phyloP scores from a whole-genome alignment of 1,140 invertebrate genomes.

The Saxidomus purpurata region DNA sequence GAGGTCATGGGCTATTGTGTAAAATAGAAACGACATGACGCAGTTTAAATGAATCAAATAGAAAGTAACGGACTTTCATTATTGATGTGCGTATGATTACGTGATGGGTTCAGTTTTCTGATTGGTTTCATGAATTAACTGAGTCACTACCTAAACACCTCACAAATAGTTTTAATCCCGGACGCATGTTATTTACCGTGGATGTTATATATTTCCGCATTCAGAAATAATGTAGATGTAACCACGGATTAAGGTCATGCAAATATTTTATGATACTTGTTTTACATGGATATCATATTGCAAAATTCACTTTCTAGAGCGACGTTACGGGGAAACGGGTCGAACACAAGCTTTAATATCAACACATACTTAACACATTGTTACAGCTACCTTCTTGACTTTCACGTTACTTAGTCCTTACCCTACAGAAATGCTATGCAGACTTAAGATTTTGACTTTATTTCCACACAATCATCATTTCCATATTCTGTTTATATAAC shows the following conservation, averaged over 20 bases:
- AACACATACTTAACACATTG: slow-evolving; percentile 38
- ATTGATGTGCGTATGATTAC: too few relatives aligned
- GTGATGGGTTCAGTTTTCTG: too few relatives aligned
- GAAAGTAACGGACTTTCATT: too few relatives aligned
- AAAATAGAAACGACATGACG: too few relatives aligned
- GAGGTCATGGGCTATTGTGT: too few relatives aligned
- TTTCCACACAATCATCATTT: too few relatives aligned
- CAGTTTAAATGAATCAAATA: too few relatives aligned
- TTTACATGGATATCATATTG: slow-evolving; percentile 1
- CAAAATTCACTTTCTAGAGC: slow-evolving; percentile 43
- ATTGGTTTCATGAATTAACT: too few relatives aligned
- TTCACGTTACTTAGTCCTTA: not conserved
- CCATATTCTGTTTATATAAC: too few relatives aligned
- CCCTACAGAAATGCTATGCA: not conserved
- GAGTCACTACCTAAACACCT: not conserved
- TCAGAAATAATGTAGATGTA: not conserved
- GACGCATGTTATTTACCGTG: not conserved
- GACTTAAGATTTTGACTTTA: too few relatives aligned
- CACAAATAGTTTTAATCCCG: not conserved
- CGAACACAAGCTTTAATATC: not conserved
- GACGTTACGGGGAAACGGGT: slow-evolving; percentile 25
- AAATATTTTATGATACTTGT: slow-evolving; percentile 22
- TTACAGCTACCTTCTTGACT: not conserved
- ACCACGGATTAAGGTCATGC: not conserved
- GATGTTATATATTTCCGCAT: not conserved